A percentile compares a stretch with the other conserved stretches of the same genome.
These are phyloP conservation scores for Mormyrus lacerda DNA, from an alignment of 2,113 vertebrate species.

Conservation along the genomic window DNA sequence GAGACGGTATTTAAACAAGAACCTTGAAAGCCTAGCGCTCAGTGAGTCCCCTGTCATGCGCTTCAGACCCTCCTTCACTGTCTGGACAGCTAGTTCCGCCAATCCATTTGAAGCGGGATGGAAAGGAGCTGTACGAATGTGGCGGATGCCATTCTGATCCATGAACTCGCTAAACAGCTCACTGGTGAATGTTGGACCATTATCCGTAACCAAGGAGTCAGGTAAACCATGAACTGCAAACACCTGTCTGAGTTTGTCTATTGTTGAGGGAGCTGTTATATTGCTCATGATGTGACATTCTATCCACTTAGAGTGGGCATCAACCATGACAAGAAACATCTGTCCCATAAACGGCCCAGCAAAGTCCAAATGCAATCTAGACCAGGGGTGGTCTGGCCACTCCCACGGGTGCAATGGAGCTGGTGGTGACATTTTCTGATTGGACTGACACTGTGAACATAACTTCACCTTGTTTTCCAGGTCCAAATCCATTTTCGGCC, in stretches of 20 bases:
- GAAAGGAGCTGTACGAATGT: neutral
- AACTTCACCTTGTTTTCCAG: neutral
- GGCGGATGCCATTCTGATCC: neutral
- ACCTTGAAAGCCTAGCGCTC: neutral
- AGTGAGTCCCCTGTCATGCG: neutral
- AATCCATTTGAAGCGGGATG: neutral
- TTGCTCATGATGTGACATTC: conserved; percentile 20
- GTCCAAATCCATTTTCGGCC: neutral
- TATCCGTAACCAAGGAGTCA: conserved; percentile 7
- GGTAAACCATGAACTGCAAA: conserved; percentile 23
- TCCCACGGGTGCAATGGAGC: neutral
- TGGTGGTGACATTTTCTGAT: neutral
- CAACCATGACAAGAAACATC: conserved; percentile 22
- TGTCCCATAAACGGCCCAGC: conserved; percentile 21
- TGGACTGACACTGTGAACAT: neutral
- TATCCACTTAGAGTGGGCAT: conserved; percentile 12
- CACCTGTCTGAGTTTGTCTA: neutral
- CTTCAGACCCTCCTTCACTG: neutral
- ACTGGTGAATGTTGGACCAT: conserved; percentile 22
- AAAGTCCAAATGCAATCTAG: conserved; percentile 17
- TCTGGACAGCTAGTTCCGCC: neutral
- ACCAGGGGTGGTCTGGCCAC: conserved; percentile 17
- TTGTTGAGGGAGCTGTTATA: conserved; percentile 10
- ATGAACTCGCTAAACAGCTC: neutral
- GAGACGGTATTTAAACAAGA: neutral